These are phyloP conservation scores for Pediacus dermestoides DNA, from an alignment of 2,888 invertebrate genomes.

Conservation along the genomic window DNA sequence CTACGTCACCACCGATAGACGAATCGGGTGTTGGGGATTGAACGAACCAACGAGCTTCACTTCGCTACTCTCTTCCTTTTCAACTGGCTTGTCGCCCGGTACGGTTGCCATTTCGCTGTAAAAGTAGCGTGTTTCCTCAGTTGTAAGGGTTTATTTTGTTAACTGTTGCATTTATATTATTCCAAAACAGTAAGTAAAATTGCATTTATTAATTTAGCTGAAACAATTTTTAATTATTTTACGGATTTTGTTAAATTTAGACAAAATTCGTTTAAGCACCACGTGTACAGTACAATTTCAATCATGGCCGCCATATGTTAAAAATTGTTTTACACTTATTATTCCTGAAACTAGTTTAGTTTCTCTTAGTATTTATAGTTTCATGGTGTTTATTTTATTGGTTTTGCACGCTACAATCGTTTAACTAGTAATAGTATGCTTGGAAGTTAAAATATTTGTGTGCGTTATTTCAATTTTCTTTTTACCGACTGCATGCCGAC, in stretches of 20 bases:
- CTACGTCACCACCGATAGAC: conserved; percentile 23
- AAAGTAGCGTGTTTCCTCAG: conserved; percentile 41
- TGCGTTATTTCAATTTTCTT: too few relatives aligned
- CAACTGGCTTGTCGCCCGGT: conserved; percentile 45
- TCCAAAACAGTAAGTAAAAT: conserved; percentile 40
- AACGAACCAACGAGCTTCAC: conserved; percentile 35
- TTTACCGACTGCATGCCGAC: background rate
- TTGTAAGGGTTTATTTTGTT: conserved; percentile 35
- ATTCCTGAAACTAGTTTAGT: conserved; percentile 6
- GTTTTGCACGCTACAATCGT: too few relatives aligned
- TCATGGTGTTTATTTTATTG: too few relatives aligned
- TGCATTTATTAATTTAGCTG: conserved; percentile 17
- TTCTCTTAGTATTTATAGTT: conserved; percentile 8
- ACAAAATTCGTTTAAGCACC: conserved; percentile 32
- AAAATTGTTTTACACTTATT: conserved; percentile 19
- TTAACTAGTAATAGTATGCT: too few relatives aligned
- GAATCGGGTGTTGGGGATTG: too few relatives aligned
- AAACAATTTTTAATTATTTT: conserved; percentile 9
- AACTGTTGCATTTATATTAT: conserved; percentile 40
- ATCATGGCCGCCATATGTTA: conserved; percentile 48
- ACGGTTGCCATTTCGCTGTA: conserved; percentile 44
- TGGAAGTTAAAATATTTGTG: too few relatives aligned
- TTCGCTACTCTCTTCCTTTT: conserved; percentile 45
- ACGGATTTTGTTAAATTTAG: conserved; percentile 5
- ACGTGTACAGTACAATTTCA: conserved; percentile 42